Evolutionary conservation across 92 coral and sea anemone species (phyloP), one percentile per base, ranked within the genome.

Genomic region (Ricordea florida): DNA sequence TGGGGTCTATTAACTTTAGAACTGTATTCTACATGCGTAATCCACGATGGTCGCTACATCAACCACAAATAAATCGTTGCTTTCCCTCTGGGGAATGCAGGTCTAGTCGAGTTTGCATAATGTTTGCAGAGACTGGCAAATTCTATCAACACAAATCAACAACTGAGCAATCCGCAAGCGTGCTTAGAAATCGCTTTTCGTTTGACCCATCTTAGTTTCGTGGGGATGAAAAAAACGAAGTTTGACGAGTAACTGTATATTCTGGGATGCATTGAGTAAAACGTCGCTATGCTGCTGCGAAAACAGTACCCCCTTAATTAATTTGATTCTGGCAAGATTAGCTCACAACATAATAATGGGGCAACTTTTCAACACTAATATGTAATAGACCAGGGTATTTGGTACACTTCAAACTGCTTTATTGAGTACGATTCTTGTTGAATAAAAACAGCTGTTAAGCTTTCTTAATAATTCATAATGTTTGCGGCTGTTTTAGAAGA

Each of bases 391-490:
- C 18, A 40, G 45, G 36, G 62, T 27, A 27, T 60, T 49, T 45
- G 47, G 60, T 47, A 33, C 58, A 61, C 76, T 78, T 42, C 45
- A 53, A 23, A 61, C 35, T 27, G 47, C 58, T 73, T 84, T 76
- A 76, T 84, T 77, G 74, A 68, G 79, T 55, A 84, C 85, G 59
- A 70, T 87, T 87, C 43, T 36, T 78, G 64, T 72, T 65, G 84
- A 74, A 74, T 72, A 71, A 72, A 68, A 72, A 81, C 92, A 87
- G 81, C 90, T 81, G 87, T 82, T 65, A 56, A 57, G 74, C 66
- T 41, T 49, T 46, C 74, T 91, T 41, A 85, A 91, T 83, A 67
- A 91, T 91, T 85, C 72, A 91, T 87, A 74, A 56, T 72, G 82
- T 91, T 76, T 91, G 92, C 82, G 74, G 62, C 84, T 67, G 70